phyloP scores from a whole-genome alignment of 2,888 invertebrate species.

The Isoperla grammatica region DNA sequence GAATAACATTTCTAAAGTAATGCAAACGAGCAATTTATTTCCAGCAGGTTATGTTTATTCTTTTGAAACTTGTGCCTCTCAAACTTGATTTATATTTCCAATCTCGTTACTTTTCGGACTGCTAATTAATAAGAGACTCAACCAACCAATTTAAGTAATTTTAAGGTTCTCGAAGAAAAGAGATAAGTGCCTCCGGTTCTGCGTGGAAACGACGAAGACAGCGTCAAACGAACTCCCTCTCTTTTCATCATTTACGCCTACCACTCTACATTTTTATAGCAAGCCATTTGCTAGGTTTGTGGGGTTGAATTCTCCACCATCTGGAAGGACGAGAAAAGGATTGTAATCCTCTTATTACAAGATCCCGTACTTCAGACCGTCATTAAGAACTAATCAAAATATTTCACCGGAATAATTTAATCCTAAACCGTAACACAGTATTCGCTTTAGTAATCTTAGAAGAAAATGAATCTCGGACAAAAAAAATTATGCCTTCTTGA shows the following conservation, averaged over 20 bases:
- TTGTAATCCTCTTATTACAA: slow-evolving; percentile 25
- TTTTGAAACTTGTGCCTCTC: too few species aligned
- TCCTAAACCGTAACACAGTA: not conserved
- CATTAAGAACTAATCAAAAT: slow-evolving; percentile 24
- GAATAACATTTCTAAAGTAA: too few species aligned
- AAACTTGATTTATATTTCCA: too few species aligned
- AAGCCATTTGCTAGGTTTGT: slow-evolving; percentile 2
- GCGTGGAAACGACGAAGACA: not conserved
- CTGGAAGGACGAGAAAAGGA: slow-evolving; percentile 17
- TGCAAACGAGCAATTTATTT: too few species aligned
- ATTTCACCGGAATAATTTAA: slow-evolving; percentile 24
- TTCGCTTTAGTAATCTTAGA: slow-evolving; percentile 3
- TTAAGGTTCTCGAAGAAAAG: not conserved
- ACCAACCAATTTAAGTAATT: not conserved
- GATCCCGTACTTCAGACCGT: slow-evolving; percentile 17
- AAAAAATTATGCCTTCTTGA: slow-evolving; percentile 3
- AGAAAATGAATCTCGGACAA: not conserved
- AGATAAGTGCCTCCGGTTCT: too few species aligned
- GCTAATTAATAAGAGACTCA: not conserved
- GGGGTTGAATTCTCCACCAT: slow-evolving; percentile 1
- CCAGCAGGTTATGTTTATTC: too few species aligned
- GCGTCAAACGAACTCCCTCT: not conserved
- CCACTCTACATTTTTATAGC: not conserved
- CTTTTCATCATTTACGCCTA: not conserved
- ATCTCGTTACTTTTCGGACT: too few species aligned